These are phyloP conservation scores for Halichondria panicea DNA, from an alignment of 37 sponge, comb jelly and placozoan species.

Conservation along the genomic window DNA sequence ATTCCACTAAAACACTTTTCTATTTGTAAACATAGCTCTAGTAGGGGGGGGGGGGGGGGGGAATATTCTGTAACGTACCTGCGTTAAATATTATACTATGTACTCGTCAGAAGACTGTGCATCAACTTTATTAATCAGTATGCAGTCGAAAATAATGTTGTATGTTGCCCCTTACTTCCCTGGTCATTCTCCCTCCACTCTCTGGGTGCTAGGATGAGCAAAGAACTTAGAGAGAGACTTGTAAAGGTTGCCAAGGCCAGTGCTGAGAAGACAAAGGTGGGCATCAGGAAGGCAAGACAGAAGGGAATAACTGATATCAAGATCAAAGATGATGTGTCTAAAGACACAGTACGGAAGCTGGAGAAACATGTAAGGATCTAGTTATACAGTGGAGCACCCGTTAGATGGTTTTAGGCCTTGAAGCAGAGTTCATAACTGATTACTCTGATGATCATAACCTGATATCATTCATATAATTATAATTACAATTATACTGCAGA, in stretches of 20 bases:
- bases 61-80: no score
- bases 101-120: neutral
- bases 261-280: constrained; percentile 73
- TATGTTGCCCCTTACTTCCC: neutral
- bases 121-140: neutral
- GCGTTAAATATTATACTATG: no score
- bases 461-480: neutral
- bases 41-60: no score
- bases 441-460: no score
- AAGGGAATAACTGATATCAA: constrained; percentile 50
- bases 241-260: constrained; percentile 69
- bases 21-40: no score
- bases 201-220: constrained; percentile 57
- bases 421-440: no score
- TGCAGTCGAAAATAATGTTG: neutral
- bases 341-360: constrained; percentile 60
- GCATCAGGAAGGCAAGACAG: constrained; percentile 62
- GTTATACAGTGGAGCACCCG: no score
- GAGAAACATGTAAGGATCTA: constrained; percentile 54
- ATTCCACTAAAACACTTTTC: no score
- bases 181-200: neutral
- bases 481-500: constrained; percentile 9
- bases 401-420: no score
- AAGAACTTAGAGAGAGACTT: constrained; percentile 61
- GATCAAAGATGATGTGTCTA: constrained; percentile 38